Percentiles rank a stretch among this genome's conserved stretches.
These are phyloP conservation scores for Hydrozoanthus gracilis DNA, from an alignment of 92 coral and sea anemone genomes.

Conservation along the genomic window DNA sequence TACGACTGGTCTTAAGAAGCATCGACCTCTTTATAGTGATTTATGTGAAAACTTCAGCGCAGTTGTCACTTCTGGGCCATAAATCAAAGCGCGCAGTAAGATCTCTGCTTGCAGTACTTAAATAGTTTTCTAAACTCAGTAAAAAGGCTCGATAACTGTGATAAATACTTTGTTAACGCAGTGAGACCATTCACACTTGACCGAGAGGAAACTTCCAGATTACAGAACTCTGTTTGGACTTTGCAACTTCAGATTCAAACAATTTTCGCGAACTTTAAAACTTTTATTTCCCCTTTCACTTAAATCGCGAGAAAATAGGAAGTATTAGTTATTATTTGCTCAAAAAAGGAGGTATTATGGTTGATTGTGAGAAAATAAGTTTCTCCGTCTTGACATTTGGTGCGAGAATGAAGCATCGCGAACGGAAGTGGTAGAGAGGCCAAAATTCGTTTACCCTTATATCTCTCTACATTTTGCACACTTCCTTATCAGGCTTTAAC, in stretches of 20 bases:
- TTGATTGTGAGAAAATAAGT: conserved; percentile 23
- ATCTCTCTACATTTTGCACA: conserved; percentile 26
- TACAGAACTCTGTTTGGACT: neutral
- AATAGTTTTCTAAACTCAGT: neutral
- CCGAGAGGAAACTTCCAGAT: neutral
- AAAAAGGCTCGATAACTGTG: conserved; percentile 39
- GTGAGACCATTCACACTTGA: conserved; percentile 47
- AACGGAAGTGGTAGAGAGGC: conserved; percentile 39
- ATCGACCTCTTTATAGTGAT: conserved; percentile 32
- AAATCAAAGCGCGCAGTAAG: conserved; percentile 44
- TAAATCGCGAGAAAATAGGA: conserved; percentile 38
- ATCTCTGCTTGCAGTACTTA: conserved; percentile 33
- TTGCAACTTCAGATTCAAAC: neutral
- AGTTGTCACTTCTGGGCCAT: conserved; percentile 30
- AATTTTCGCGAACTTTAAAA: conserved; percentile 1
- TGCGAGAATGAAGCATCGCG: conserved; percentile 48
- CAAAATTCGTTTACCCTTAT: conserved; percentile 3
- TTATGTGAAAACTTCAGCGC: conserved; percentile 49
- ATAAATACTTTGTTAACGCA: conserved; percentile 49
- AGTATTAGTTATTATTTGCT: conserved; percentile 41
- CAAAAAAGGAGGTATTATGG: conserved; percentile 55
- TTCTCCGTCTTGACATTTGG: conserved; percentile 49
- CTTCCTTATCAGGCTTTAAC: conserved; percentile 10
- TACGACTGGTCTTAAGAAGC: conserved; percentile 31
- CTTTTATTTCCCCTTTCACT: conserved; percentile 39